These are phyloP conservation scores for Ophion obscuratus DNA, from an alignment of 2,888 invertebrate genomes.

Conservation along the genomic window DNA sequence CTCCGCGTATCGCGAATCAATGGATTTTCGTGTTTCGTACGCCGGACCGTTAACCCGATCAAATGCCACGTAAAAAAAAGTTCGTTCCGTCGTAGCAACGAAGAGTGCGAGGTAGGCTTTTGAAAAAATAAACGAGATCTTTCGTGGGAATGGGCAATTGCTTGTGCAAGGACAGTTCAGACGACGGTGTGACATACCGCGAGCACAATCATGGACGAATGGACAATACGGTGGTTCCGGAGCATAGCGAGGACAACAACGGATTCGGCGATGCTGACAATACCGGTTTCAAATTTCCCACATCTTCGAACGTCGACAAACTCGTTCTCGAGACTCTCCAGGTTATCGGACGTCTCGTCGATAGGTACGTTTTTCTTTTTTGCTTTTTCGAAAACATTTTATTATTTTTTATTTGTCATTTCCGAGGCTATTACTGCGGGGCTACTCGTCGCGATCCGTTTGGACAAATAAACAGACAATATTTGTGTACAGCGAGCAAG, in stretches of 20 bases:
- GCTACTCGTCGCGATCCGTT: neutral
- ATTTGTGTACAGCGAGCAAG: conserved; percentile 89
- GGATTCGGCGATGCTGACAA: conserved; percentile 73
- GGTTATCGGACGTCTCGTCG: conserved; percentile 92
- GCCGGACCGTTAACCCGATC: conserved; percentile 39
- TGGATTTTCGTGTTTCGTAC: conserved; percentile 35
- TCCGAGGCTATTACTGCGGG: neutral
- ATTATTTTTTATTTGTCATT: neutral
- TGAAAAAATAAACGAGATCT: conserved; percentile 44
- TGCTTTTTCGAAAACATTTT: neutral
- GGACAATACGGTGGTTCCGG: conserved; percentile 78
- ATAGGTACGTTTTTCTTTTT: conserved; percentile 87
- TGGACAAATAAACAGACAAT: conserved; percentile 1
- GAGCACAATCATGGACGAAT: conserved; percentile 74
- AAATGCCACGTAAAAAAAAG: conserved; percentile 68
- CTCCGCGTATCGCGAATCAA: conserved; percentile 39
- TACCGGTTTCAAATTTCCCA: conserved; percentile 79
- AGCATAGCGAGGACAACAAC: conserved; percentile 76
- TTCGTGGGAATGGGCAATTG: conserved; percentile 89
- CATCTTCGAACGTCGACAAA: conserved; percentile 87
- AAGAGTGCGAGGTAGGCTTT: conserved; percentile 12
- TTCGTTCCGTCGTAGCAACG: conserved; percentile 35
- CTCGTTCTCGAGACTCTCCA: conserved; percentile 92
- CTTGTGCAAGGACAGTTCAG: conserved; percentile 89
- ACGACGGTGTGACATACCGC: conserved; percentile 84